These are phyloP conservation scores for Falco naumanni DNA, from an alignment of 2,797 vertebrate species.

Conservation along the genomic window DNA sequence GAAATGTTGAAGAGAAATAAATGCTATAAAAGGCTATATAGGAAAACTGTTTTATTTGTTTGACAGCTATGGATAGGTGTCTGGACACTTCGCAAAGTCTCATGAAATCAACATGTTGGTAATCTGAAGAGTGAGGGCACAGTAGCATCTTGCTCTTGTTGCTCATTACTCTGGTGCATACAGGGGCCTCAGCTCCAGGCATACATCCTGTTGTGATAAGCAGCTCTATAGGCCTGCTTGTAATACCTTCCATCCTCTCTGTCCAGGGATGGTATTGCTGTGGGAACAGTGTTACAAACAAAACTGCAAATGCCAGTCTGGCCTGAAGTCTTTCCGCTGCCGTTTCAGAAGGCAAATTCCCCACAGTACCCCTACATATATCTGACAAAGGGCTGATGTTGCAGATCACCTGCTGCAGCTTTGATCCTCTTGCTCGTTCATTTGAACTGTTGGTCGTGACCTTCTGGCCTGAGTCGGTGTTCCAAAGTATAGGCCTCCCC, in stretches of 20 bases:
- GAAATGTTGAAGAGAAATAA: neutral
- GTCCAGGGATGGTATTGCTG: neutral
- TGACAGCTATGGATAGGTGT: neutral
- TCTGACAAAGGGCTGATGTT: neutral
- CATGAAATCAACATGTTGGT: neutral
- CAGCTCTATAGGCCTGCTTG: neutral
- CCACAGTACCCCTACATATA: fast-evolving
- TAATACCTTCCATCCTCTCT: neutral
- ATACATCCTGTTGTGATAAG: fast-evolving
- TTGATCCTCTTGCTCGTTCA: neutral
- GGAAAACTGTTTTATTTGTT: neutral
- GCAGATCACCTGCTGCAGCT: neutral
- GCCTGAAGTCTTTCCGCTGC: neutral
- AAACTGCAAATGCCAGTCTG: neutral
- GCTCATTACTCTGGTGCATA: neutral
- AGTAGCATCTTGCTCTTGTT: neutral
- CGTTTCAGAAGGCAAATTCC: neutral
- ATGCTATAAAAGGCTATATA: neutral
- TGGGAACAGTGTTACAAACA: neutral
- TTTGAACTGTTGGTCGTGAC: neutral
- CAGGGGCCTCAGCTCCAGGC: neutral
- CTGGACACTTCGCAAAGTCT: neutral
- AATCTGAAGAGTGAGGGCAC: neutral
- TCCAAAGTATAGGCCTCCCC: neutral
- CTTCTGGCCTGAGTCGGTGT: neutral